Percentiles rank a stretch among this genome's conserved stretches.
These are phyloP conservation scores for Paramormyrops hopkinsi DNA, from an alignment of 2,797 vertebrate genomes.

Conservation along the genomic window DNA sequence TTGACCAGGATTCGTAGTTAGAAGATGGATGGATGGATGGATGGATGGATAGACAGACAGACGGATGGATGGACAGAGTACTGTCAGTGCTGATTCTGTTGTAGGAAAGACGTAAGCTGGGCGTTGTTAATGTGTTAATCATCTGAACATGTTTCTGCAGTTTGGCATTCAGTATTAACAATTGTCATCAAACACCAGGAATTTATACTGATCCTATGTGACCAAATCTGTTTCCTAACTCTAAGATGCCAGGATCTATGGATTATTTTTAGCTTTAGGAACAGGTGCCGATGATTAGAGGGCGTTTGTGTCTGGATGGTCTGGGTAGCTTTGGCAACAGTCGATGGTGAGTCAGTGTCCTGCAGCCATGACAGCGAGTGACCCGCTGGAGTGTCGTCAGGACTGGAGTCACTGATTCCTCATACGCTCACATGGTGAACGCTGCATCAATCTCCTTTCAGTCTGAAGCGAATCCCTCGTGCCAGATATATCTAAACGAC, in stretches of 20 bases:
- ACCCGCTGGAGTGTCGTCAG: background rate
- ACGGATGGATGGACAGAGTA: background rate
- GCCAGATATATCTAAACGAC: background rate
- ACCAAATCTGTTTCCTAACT: background rate
- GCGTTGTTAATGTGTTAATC: background rate
- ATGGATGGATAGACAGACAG: background rate
- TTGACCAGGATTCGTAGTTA: background rate
- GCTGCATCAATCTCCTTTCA: background rate
- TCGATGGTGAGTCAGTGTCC: background rate
- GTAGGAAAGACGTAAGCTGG: background rate
- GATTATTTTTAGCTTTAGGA: background rate
- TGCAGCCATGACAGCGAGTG: background rate
- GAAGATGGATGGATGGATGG: background rate
- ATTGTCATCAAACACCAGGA: background rate
- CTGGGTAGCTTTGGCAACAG: background rate
- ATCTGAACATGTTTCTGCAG: background rate
- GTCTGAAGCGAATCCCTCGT: background rate
- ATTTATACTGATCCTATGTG: background rate
- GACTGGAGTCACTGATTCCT: background rate
- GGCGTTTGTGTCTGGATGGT: background rate
- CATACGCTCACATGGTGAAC: background rate
- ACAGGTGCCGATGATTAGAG: background rate
- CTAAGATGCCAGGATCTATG: background rate
- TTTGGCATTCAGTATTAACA: background rate
- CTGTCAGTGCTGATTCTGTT: background rate